A percentile compares a stretch with the other conserved stretches of the same genome.
Conservation (phyloP, 2,888 invertebrate genomes). For the Reticulitermes lucifugus region DNA sequence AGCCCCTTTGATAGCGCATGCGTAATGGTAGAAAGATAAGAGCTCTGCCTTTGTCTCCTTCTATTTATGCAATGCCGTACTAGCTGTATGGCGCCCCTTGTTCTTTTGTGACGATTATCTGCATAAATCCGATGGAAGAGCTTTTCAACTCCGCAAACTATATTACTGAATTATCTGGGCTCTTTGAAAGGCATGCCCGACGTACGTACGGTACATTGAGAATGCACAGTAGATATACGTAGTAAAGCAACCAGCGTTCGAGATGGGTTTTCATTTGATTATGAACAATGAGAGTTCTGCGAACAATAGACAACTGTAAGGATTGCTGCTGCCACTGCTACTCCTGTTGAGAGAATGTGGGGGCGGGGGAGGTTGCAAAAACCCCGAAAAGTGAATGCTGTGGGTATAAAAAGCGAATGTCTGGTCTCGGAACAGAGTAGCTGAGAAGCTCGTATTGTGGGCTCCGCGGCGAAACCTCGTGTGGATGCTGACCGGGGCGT, state of each 20-base stretch:
- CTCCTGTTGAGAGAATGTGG: conserved; percentile 24
- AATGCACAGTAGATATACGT: conserved; percentile 48
- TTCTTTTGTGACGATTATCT: conserved; percentile 55
- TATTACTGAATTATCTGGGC: conserved; percentile 55
- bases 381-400: conserved; percentile 41
- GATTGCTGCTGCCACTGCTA: conserved; percentile 49
- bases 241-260: conserved; percentile 41
- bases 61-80: conserved; percentile 54
- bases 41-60: conserved; percentile 53
- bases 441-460: conserved; percentile 13
- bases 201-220: conserved; percentile 46
- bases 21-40: conserved; percentile 53
- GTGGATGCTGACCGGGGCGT: background rate
- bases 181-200: conserved; percentile 51
- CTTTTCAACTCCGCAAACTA: conserved; percentile 55
- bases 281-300: conserved; percentile 54
- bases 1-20: conserved; percentile 50
- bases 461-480: conserved; percentile 3
- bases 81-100: conserved; percentile 51
- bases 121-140: conserved; percentile 55
- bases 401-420: conserved; percentile 39
- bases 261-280: conserved; percentile 55
- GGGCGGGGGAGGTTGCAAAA: conserved; percentile 29
- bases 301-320: conserved; percentile 55
- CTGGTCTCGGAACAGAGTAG: conserved; percentile 21